A percentile compares a stretch with the other conserved stretches of the same genome.
These are phyloP conservation scores for Lethenteron camtschaticum DNA, from an alignment of 2,113 vertebrate species.

Conservation along the genomic window DNA sequence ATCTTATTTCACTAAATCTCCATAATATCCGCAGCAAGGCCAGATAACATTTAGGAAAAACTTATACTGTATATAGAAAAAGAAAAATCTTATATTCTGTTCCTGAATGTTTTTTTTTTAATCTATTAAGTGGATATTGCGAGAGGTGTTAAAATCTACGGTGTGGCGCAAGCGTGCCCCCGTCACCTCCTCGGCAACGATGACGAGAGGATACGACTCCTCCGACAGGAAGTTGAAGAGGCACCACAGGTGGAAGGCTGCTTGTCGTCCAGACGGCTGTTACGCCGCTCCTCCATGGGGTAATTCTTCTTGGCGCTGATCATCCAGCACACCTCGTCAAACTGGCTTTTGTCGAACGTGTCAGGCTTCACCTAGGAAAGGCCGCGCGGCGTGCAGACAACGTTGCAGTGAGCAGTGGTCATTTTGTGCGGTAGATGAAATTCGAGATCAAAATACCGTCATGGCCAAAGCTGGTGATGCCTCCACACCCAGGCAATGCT, in stretches of 20 bases:
- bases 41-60: too few relatives aligned
- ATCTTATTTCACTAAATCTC: too few relatives aligned
- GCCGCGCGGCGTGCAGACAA: too few relatives aligned
- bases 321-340: conserved; percentile 94
- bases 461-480: too few relatives aligned
- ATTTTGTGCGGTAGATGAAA: too few relatives aligned
- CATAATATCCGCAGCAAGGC: too few relatives aligned
- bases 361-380: conserved; percentile 39
- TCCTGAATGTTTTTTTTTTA: too few relatives aligned
- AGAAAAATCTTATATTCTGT: too few relatives aligned
- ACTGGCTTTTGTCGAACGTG: conserved; percentile 71
- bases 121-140: neutral
- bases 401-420: too few relatives aligned
- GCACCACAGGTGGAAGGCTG: conserved; percentile 88
- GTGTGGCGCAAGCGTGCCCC: neutral
- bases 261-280: conserved; percentile 9
- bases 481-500: too few relatives aligned
- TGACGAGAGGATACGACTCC: conserved; percentile 65
- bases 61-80: too few relatives aligned
- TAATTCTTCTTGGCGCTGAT: conserved; percentile 73
- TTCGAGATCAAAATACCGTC: too few relatives aligned
- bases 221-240: conserved; percentile 96
- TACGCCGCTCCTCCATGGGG: conserved; percentile 14
- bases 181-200: conserved; percentile 78
- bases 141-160: conserved; percentile 7